A percentile compares a stretch with the other conserved stretches of the same genome.
Conservation (phyloP, 2,888 invertebrate species). For the Epsilonema sp. region DNA sequence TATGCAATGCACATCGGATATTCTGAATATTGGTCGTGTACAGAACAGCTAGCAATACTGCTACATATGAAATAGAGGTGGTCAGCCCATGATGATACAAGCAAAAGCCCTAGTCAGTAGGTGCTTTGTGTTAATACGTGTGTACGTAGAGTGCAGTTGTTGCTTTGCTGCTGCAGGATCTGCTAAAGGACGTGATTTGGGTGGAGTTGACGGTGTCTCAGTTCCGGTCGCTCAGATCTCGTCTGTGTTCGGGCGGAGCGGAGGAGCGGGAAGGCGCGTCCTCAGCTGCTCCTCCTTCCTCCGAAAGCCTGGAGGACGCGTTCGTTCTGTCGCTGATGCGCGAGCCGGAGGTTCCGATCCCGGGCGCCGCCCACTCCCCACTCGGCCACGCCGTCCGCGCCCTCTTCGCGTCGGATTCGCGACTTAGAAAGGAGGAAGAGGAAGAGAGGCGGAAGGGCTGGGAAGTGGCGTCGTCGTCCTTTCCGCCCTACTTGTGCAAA, state of each 20-base stretch:
- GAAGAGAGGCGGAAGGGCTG: not conserved
- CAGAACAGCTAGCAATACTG: no score
- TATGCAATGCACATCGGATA: no score
- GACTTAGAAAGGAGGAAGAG: not conserved
- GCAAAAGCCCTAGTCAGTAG: no score
- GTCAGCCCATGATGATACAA: no score
- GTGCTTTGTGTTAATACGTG: no score
- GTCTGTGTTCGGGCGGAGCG: no score
- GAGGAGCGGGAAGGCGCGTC: no score
- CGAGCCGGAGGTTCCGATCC: not conserved
- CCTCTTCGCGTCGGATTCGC: not conserved
- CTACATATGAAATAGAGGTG: no score
- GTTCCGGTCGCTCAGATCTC: constrained; percentile 1
- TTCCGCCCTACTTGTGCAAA: not conserved
- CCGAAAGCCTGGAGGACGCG: no score
- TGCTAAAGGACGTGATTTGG: constrained; percentile 1
- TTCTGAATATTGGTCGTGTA: no score
- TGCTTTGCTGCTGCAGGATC: not conserved
- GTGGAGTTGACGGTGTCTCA: not conserved
- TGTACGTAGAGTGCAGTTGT: not conserved
- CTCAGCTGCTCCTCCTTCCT: no score
- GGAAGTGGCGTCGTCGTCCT: not conserved
- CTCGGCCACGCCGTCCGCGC: not conserved
- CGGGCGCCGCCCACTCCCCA: not conserved
- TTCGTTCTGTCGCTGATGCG: not conserved